Evolutionary conservation across 1,140 invertebrate species (phyloP).

Genomic region (Uloborus diversus): DNA sequence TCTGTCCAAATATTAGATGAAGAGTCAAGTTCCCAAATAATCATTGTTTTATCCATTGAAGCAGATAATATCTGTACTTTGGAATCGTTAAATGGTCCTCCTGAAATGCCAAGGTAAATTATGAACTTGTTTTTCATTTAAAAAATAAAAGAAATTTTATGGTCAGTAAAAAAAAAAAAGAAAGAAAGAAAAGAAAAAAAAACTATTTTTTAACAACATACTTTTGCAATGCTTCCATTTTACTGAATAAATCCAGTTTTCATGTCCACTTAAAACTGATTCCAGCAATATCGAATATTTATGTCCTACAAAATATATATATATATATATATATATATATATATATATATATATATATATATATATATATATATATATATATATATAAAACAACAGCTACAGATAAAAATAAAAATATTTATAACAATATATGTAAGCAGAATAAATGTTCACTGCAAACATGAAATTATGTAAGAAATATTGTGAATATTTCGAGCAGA

Average conservation of each 20-base stretch:
- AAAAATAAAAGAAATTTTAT: neutral
- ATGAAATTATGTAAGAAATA: too few species aligned
- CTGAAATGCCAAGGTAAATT: neutral
- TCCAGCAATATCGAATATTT: constrained; percentile 75
- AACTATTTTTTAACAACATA: neutral
- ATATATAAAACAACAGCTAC: too few species aligned
- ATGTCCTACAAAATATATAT: constrained; percentile 24
- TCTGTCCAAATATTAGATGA: constrained; percentile 82
- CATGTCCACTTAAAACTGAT: constrained; percentile 89
- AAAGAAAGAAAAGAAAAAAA: neutral
- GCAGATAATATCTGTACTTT: constrained; percentile 77
- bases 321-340: too few species aligned
- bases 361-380: too few species aligned
- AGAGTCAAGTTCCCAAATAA: constrained; percentile 83
- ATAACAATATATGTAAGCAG: too few species aligned
- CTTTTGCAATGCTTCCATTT: constrained; percentile 75
- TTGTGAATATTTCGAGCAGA: too few species aligned
- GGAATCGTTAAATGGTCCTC: constrained; percentile 53
- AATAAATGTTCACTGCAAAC: too few species aligned
- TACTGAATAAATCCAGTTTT: constrained; percentile 92
- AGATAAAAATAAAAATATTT: too few species aligned
- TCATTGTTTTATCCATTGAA: constrained; percentile 93
- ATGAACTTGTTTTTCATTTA: too few species aligned
- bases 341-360: too few species aligned
- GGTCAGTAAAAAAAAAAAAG: neutral